phyloP scores from a whole-genome alignment of 53 echinoderm and acorn worm species.

The Stichopus horrens region DNA sequence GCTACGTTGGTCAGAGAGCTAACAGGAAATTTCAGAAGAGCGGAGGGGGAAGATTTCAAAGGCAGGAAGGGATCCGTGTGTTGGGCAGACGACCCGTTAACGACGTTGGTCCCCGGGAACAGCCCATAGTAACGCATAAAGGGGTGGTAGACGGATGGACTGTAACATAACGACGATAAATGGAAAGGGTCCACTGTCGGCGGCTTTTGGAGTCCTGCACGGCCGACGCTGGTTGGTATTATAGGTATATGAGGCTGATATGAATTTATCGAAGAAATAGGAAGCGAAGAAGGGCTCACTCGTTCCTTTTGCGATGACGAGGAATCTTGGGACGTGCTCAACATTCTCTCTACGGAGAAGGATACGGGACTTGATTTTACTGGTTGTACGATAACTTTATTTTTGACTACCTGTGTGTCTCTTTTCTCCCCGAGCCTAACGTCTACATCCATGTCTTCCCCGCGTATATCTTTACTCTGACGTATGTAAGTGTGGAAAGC shows the following conservation, averaged over 20 bases:
- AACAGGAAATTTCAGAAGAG: slow-evolving; percentile 12
- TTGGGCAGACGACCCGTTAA: slow-evolving; percentile 10
- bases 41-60: background rate
- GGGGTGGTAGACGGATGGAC: slow-evolving; percentile 25
- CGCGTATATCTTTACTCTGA: background rate
- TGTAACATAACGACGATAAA: slow-evolving; percentile 21
- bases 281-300: slow-evolving; percentile 25
- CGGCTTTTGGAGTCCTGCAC: slow-evolving; percentile 12
- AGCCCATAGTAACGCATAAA: slow-evolving; percentile 36
- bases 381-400: background rate
- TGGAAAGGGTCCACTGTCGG: slow-evolving; percentile 36
- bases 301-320: background rate
- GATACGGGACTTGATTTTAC: slow-evolving; percentile 40
- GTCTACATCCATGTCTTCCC: slow-evolving; percentile 21
- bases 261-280: background rate
- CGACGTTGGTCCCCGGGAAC: slow-evolving; percentile 12
- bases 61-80: slow-evolving; percentile 29
- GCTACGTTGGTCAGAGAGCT: background rate
- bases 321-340: slow-evolving; percentile 6
- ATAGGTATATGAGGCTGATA: slow-evolving; percentile 33
- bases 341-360: slow-evolving; percentile 44
- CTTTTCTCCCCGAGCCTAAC: background rate
- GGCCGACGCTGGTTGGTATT: slow-evolving; percentile 26
- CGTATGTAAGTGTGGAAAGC: slow-evolving; percentile 46
- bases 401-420: background rate